Conservation (phyloP, 1,140 invertebrate species). For the Odontomachus brunneus region DNA sequence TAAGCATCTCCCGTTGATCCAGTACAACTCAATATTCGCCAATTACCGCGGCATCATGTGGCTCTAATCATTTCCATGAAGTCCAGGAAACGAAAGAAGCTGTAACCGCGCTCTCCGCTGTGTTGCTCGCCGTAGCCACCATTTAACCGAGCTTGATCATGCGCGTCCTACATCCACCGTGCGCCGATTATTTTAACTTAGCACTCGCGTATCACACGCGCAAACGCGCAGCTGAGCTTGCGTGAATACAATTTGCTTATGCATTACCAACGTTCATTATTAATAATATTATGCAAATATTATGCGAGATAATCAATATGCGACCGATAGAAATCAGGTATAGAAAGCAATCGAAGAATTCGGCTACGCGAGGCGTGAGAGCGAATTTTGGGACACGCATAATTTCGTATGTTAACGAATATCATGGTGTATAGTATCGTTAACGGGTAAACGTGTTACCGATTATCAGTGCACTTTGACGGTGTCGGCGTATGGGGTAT, state of each 20-base stretch:
- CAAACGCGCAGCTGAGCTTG: background rate
- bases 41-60: constrained; percentile 42
- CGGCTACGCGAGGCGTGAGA: background rate
- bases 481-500: background rate
- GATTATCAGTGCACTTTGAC: background rate
- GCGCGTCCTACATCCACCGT: background rate
- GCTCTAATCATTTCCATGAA: constrained; percentile 20
- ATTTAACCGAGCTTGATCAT: too few species aligned
- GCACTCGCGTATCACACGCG: background rate
- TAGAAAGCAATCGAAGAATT: background rate
- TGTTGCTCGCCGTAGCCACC: background rate
- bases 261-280: background rate
- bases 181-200: constrained; percentile 3
- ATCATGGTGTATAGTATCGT: background rate
- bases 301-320: constrained; percentile 9
- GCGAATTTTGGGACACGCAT: background rate
- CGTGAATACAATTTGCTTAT: background rate
- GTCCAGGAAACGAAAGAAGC: constrained; percentile 1
- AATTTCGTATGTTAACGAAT: background rate
- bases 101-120: background rate
- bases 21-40: constrained; percentile 64
- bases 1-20: constrained; percentile 49
- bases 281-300: constrained; percentile 25
- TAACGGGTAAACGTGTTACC: constrained; percentile 15
- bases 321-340: background rate